Percentiles rank a stretch among this genome's conserved stretches.
Conservation (phyloP, 1,140 invertebrate genomes). For the Leptinotarsa texana region DNA sequence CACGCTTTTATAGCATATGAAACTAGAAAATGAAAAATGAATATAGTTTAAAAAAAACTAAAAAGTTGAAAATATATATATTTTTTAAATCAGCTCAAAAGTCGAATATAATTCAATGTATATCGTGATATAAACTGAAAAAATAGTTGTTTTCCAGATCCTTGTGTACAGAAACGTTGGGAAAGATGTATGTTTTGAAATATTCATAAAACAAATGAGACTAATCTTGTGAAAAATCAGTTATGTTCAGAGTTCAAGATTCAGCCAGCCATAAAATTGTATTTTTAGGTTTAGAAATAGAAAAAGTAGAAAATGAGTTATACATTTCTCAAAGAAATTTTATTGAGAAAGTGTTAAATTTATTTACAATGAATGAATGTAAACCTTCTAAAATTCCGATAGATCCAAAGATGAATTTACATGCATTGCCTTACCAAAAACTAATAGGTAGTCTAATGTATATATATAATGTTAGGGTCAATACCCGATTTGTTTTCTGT, state of each 20-base stretch:
- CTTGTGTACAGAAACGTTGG: too few relatives aligned
- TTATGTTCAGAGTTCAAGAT: neutral
- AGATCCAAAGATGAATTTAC: neutral
- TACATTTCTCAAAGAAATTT: neutral
- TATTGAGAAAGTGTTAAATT: neutral
- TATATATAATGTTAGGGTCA: neutral
- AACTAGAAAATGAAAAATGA: too few relatives aligned
- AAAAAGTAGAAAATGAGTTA: neutral
- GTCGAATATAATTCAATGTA: too few relatives aligned
- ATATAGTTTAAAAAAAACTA: too few relatives aligned
- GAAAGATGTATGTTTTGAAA: too few relatives aligned
- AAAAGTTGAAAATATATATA: too few relatives aligned
- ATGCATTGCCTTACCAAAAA: too few relatives aligned
- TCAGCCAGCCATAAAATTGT: neutral
- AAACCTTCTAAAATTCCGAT: neutral
- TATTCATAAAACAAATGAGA: neutral
- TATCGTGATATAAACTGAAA: too few relatives aligned
- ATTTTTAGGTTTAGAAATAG: neutral
- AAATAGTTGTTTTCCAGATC: too few relatives aligned
- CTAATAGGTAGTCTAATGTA: too few relatives aligned
- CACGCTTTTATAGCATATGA: too few relatives aligned
- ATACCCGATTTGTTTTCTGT: neutral
- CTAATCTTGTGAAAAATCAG: neutral
- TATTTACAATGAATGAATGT: neutral
- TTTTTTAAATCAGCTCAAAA: too few relatives aligned